Percentiles rank a stretch among this genome's conserved stretches.
Conservation (phyloP, 2,113 vertebrate genomes). For the Copsychus sechellarum region DNA sequence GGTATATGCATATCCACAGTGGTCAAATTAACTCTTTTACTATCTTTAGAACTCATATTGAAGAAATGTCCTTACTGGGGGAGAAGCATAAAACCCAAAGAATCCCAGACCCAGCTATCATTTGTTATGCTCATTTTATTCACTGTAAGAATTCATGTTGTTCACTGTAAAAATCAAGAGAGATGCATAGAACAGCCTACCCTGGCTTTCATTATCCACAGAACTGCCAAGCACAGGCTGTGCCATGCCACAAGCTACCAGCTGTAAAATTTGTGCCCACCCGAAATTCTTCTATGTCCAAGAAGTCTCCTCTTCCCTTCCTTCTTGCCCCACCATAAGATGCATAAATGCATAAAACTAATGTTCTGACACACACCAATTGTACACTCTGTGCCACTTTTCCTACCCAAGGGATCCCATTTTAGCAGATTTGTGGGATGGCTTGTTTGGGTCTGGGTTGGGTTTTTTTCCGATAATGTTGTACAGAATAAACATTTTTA, state of each 20-base stretch:
- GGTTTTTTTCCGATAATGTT: background rate
- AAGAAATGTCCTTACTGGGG: background rate
- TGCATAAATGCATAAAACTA: background rate
- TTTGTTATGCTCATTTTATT: background rate
- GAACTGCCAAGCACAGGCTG: background rate
- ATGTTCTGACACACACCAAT: background rate
- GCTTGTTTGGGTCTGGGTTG: background rate
- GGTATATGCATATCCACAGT: background rate
- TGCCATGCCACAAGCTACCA: rapidly evolving
- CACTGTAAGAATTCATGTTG: background rate
- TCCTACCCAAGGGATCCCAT: background rate
- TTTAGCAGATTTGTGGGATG: background rate
- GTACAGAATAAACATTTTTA: background rate
- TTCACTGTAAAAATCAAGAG: background rate
- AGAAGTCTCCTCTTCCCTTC: background rate
- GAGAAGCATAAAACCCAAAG: background rate
- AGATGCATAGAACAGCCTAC: background rate
- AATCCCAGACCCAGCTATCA: background rate
- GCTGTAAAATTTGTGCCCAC: background rate
- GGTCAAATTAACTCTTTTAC: background rate
- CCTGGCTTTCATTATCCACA: background rate
- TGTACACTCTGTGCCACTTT: background rate
- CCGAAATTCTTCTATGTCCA: background rate
- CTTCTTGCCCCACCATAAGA: background rate
- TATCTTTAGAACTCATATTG: background rate